Base-by-base conservation (phyloP, 1,140 invertebrate genomes). In the Manduca sexta region DNA sequence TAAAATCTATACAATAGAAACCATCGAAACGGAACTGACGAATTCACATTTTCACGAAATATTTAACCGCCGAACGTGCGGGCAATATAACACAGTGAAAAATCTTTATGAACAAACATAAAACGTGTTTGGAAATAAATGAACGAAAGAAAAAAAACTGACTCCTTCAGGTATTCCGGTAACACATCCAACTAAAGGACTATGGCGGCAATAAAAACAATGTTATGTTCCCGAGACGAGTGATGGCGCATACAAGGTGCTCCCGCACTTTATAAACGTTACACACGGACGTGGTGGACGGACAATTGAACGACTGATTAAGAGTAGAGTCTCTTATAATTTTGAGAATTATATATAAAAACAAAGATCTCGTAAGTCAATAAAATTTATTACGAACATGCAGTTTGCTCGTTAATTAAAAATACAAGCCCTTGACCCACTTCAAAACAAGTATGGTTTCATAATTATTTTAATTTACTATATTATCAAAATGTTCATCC, bases 121-220 rank as follows among this genome's bases (percentile, higher is more conserved):
- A n/a, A 39, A 45, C 11, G 37, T 7, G 45, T 46, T 46, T 39
- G 18, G 34, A 46, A 39, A 39, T 38, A 45, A 34, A 35, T 45
- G 29, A 37, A 46, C 13, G 16, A 39, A 16, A 39, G 6, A 11
- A n/a, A 26, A 40, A 48, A 40, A 29, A 30, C 18, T 10, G 16
- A 14, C 29, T 44, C 43, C 37, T 35, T 55, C 42, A 40, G 21
- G 52, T 55, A 53, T 48, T 53, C 51, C n/a, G 13, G 34, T 40
- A 46, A 41, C 46, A 41, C 37, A 37, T 38, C 16, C 43, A 42
- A 45, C 30, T 42, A 49, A 52, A 38, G 42, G 43, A 55, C 35
- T 55, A 55, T 34, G 34, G 37, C 39, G 15, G 43, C 41, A 53
- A 49, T 57, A 56, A 57, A 61, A 61, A 51, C 48, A 54, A 51